Conservation (phyloP, 2,888 invertebrate genomes). For the Cheilosia pagana region DNA sequence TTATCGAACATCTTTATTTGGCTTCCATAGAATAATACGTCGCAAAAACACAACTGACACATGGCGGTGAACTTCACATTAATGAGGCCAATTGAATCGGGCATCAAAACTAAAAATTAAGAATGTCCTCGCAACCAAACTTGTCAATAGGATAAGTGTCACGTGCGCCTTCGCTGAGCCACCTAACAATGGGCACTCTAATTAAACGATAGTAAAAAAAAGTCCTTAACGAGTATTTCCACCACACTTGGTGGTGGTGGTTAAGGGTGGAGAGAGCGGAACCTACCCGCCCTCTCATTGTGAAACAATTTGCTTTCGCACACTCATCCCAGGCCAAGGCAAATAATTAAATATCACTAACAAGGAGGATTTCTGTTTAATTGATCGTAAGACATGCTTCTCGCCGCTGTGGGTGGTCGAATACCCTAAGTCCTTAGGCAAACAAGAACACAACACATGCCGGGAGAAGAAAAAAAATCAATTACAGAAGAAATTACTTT, state of each 20-base stretch:
- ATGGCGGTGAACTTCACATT: constrained; percentile 33
- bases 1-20: constrained; percentile 3
- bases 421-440: neutral
- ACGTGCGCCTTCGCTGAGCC: neutral
- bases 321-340: constrained; percentile 1
- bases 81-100: constrained; percentile 42
- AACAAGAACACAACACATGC: neutral
- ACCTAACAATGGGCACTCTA: constrained; percentile 11
- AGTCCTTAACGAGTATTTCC: constrained; percentile 19
- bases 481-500: constrained; percentile 14
- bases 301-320: constrained; percentile 30
- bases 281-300: neutral
- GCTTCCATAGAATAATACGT: neutral
- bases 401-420: neutral
- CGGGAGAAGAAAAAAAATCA: constrained; percentile 15
- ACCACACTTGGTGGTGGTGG: too few species aligned
- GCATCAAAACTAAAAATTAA: constrained; percentile 7
- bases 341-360: constrained; percentile 36
- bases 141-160: constrained; percentile 19
- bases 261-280: neutral
- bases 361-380: constrained; percentile 47
- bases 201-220: constrained; percentile 28
- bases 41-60: constrained; percentile 12
- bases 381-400: constrained; percentile 41
- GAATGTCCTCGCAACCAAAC: neutral